A percentile compares a stretch with the other conserved stretches of the same genome.
Conservation (phyloP, 2,113 vertebrate species). For the Odontesthes bonariensis region DNA sequence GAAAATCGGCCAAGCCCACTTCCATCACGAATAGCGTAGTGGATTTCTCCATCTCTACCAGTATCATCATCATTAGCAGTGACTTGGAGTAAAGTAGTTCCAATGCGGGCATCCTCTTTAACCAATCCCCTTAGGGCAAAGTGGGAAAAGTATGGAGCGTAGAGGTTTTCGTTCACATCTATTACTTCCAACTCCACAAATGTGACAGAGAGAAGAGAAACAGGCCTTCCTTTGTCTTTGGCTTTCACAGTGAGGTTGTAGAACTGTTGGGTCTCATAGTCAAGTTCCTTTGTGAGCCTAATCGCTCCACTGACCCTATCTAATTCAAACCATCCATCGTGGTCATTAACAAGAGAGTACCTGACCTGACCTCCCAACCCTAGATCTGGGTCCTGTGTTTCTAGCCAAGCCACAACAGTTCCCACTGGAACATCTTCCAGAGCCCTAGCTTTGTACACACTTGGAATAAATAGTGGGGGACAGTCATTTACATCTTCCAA, state of each 20-base stretch:
- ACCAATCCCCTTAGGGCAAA: slow-evolving; percentile 91
- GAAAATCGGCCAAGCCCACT: slow-evolving; percentile 94
- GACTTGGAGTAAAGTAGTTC: slow-evolving; percentile 93
- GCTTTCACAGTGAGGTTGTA: slow-evolving; percentile 95
- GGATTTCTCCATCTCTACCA: slow-evolving; percentile 94
- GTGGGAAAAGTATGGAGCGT: slow-evolving; percentile 91
- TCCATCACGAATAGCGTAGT: slow-evolving; percentile 95
- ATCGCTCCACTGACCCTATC: slow-evolving; percentile 92
- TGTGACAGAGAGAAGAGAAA: slow-evolving; percentile 93
- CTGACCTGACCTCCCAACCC: slow-evolving; percentile 94
- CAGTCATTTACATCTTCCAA: slow-evolving; percentile 97
- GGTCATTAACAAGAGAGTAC: slow-evolving; percentile 92
- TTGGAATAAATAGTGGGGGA: slow-evolving; percentile 92
- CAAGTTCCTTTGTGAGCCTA: slow-evolving; percentile 91
- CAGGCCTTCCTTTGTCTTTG: slow-evolving; percentile 94
- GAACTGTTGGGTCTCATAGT: slow-evolving; percentile 96
- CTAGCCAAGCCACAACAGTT: slow-evolving; percentile 95
- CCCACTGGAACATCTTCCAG: slow-evolving; percentile 95
- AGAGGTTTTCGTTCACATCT: slow-evolving; percentile 97
- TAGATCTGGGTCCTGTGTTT: slow-evolving; percentile 94
- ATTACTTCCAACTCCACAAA: slow-evolving; percentile 96
- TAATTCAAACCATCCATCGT: slow-evolving; percentile 93
- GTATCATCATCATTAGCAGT: slow-evolving; percentile 90
- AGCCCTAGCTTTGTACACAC: slow-evolving; percentile 89
- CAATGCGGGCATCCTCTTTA: slow-evolving; percentile 92